Conservation (phyloP, 2,113 vertebrate genomes). For the Anseranas semipalmata region DNA sequence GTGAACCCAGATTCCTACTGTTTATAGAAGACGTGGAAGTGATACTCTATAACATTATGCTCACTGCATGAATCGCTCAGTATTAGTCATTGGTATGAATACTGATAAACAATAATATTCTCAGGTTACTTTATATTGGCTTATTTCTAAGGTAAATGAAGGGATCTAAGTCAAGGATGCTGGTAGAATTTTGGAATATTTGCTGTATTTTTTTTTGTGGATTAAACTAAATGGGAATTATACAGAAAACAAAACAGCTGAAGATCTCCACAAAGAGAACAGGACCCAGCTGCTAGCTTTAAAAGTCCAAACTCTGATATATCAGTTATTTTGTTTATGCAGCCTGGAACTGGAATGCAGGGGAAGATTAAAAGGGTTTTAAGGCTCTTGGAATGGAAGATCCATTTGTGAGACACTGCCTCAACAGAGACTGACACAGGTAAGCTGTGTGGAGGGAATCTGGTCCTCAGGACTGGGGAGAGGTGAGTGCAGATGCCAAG, state of each 20-base stretch:
- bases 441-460: not conserved
- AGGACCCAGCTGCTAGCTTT: not conserved
- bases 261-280: not conserved
- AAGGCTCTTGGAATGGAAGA: not conserved
- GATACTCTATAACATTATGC: not conserved
- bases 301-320: not conserved
- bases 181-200: not conserved
- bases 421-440: not conserved
- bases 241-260: not conserved
- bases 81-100: not conserved
- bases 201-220: not conserved
- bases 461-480: fast-evolving
- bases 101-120: not conserved
- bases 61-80: not conserved
- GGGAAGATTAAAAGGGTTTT: not conserved
- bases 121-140: not conserved
- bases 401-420: not conserved
- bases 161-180: not conserved
- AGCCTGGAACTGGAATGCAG: not conserved
- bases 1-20: not conserved
- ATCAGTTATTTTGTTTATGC: not conserved
- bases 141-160: not conserved
- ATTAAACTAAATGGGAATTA: not conserved
- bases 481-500: not conserved
- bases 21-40: not conserved